A percentile compares a stretch with the other conserved stretches of the same genome.
phyloP scores from a whole-genome alignment of 2,113 vertebrate genomes.

The Seriola dumerili region DNA sequence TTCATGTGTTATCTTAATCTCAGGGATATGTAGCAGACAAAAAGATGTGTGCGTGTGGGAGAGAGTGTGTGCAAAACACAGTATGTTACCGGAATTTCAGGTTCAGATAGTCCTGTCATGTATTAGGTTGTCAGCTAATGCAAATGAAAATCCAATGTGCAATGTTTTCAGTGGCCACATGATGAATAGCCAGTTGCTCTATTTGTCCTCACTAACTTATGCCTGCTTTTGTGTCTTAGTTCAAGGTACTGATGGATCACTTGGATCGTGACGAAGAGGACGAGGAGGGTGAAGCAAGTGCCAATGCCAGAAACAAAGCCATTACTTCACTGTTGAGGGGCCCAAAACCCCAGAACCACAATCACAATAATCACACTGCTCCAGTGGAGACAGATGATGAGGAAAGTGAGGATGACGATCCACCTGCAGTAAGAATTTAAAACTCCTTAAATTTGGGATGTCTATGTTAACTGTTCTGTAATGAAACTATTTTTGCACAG shows the following conservation, averaged over 20 bases:
- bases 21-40: neutral
- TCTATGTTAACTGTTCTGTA: neutral
- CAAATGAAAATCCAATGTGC: neutral
- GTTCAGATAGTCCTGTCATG: neutral
- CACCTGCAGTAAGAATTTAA: constrained; percentile 86
- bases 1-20: constrained; percentile 3
- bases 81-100: neutral
- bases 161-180: neutral
- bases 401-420: constrained; percentile 95
- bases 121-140: neutral
- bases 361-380: constrained; percentile 92
- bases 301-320: constrained; percentile 97
- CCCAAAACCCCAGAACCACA: constrained; percentile 90
- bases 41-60: neutral
- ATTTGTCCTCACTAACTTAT: neutral
- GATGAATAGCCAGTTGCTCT: neutral
- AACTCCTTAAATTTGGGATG: neutral
- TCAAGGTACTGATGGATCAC: constrained; percentile 97
- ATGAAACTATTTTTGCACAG: neutral
- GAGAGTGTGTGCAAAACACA: no score
- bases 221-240: constrained; percentile 80
- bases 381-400: constrained; percentile 91
- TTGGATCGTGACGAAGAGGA: constrained; percentile 88
- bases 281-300: constrained; percentile 91
- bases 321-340: constrained; percentile 95